Conservation (phyloP, 2,797 vertebrate genomes). For the Sardinella longiceps region DNA sequence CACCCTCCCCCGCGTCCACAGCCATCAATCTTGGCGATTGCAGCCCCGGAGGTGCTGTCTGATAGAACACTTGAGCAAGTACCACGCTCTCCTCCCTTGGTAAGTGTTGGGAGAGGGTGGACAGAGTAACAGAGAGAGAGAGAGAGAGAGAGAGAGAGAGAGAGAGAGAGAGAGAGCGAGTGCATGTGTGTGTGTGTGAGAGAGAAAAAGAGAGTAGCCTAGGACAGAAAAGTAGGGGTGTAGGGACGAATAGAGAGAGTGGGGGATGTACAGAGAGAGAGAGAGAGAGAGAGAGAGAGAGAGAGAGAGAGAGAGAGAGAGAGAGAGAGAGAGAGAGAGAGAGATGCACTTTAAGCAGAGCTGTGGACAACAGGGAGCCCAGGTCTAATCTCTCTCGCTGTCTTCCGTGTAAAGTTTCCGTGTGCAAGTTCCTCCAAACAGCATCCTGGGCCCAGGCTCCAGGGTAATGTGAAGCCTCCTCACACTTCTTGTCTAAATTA, state of each 20-base stretch:
- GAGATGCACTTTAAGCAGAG: not conserved
- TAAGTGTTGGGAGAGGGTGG: conserved; percentile 16
- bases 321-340: not conserved
- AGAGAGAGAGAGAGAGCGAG: not conserved
- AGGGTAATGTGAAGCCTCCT: not conserved
- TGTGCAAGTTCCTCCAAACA: not conserved
- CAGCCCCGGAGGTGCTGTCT: conserved; percentile 65
- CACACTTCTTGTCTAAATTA: not conserved
- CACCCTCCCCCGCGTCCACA: conserved; percentile 61
- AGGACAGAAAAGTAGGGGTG: not conserved
- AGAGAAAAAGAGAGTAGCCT: not conserved
- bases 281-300: not conserved
- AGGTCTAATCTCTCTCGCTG: not conserved
- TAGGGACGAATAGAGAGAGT: not conserved
- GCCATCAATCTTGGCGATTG: conserved; percentile 71
- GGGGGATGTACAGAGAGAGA: not conserved
- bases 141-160: not conserved
- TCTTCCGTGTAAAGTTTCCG: conserved; percentile 15
- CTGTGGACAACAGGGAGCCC: not conserved
- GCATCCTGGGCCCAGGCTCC: not conserved
- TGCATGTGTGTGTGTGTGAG: too few relatives aligned
- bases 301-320: not conserved
- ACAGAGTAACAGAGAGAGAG: not conserved
- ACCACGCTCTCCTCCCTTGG: conserved; percentile 15
- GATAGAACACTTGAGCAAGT: conserved; percentile 23